Evolutionary conservation across 35 echinoderm and acorn worm genomes (phyloP), one percentile per base, ranked within the genome.

Genomic region (Ophioderma brevispina): DNA sequence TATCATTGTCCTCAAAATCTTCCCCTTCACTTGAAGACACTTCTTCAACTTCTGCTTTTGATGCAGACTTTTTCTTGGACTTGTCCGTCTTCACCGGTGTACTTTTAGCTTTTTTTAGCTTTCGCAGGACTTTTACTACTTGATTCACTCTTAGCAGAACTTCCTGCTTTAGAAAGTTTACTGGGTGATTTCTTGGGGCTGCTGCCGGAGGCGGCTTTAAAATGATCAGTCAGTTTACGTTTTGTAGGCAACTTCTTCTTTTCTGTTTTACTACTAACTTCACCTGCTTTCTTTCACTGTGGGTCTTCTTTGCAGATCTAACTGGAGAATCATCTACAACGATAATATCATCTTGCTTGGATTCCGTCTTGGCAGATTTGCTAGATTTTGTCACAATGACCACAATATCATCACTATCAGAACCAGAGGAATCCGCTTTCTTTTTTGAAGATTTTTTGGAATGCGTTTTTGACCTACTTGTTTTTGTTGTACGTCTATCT

Each of bases 161-260:
- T 37, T 70, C 64, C 36, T 39, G 21, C 35, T 87, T 87, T 41
- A 32, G n/a, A 40, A 19, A 33, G 10, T 76, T 76, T n/a, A 31
- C 49, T 37, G 25, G 90, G 81, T 37, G 31, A 75, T 32, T 85
- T 82, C 36, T 40, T 82, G 0, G 88, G 88, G 34, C 43, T 90
- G 40, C 33, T 84, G 18, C 76, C 75, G 35, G 76, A 34, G 3
- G 86, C 36, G 0, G 46, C 40, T 59, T 91, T 91, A 50, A 91
- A 91, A 78, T 91, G 90, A 79, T 91, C 90, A 28, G 90, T 91
- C 31, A 91, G 82, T 76, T 91, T 91, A 49, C 82, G 38, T 55
- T 91, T 91, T 6, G 76, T 76, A 18, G 90, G 90, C 13, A 82
- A 76, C 40, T 79, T 91, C 40, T 77, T 78, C 76, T 77, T 78